A percentile compares a stretch with the other conserved stretches of the same genome.
phyloP scores from a whole-genome alignment of 2,888 invertebrate species.

The Aromia moschata region DNA sequence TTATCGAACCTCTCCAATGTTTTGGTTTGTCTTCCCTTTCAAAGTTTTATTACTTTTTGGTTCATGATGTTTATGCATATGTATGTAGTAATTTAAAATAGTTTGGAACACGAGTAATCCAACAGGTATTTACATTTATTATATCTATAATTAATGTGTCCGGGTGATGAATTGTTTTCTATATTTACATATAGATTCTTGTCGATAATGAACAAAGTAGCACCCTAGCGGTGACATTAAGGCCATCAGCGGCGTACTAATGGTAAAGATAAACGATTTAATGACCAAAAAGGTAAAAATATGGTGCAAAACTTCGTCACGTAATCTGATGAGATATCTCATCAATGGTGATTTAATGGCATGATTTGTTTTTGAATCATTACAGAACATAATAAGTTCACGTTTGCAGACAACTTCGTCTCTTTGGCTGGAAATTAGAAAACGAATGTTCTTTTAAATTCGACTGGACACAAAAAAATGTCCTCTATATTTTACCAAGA shows the following conservation, averaged over 20 bases:
- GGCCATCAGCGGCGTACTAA: constrained; percentile 33
- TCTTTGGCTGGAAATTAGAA: constrained; percentile 22
- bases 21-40: too few relatives aligned
- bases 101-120: too few relatives aligned
- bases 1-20: too few relatives aligned
- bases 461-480: background rate
- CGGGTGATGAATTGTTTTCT: too few relatives aligned
- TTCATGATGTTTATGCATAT: too few relatives aligned
- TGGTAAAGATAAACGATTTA: constrained; percentile 21
- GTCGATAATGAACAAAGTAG: too few relatives aligned
- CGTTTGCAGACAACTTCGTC: background rate
- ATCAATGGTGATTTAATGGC: constrained; percentile 35
- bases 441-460: background rate
- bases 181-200: too few relatives aligned
- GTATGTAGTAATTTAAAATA: too few relatives aligned
- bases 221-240: constrained; percentile 23
- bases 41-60: too few relatives aligned
- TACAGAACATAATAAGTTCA: constrained; percentile 30
- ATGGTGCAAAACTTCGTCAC: constrained; percentile 32
- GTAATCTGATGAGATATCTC: constrained; percentile 35
- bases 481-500: background rate
- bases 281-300: constrained; percentile 30
- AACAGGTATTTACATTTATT: too few relatives aligned
- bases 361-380: constrained; percentile 36
- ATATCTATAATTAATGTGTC: too few relatives aligned